Evolutionary conservation across 92 coral and sea anemone species (phyloP), one percentile per base, ranked within the genome.

Genomic region (Epizoanthus scotinus): DNA sequence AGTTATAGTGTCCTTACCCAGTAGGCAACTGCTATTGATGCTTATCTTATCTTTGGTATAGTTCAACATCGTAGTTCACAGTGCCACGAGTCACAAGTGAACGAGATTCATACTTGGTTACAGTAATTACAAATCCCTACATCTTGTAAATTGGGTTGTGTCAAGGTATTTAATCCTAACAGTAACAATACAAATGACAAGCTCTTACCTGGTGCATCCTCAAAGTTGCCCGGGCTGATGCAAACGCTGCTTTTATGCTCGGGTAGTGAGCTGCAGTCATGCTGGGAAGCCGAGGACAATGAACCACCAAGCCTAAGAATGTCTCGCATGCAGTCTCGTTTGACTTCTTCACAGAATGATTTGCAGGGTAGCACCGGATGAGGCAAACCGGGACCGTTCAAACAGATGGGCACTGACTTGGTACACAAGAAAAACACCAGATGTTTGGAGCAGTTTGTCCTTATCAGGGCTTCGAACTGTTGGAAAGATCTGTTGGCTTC

Each of bases 341-440:
- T 82, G 19, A 95, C 95, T 67, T 82, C 86, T 12, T 86, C 44
- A 34, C 98, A 95, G 18, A 95, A 88, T 2, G 84, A 86, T 24
- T 91, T 91, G 68, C 98, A 95, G 3, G 98, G 98, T 12, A 66
- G 65, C 17, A 94, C 84, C 3, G 93, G 98, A 28, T 69, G 73
- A 53, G 91, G 63, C 21, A 71, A 36, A 22, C 84, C 83, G 1
- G 36, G 63, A 19, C n/a, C 55, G 38, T 82, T 81, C 56, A 75
- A 2, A 70, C 97, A 95, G 21, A 95, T 95, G 3, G 98, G 98
- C 44, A 95, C 38, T 29, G 90, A 86, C 47, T 79, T 83, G 63
- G 92, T 82, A 27, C 98, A 95, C 9, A 95, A 85, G 36, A 95
- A 84, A 81, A 93, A 95, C 1, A 88, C 94, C 58, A 94, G 83